Base-by-base conservation (phyloP, 53 echinoderm and acorn worm genomes). In the Echinometra lucunter region DNA sequence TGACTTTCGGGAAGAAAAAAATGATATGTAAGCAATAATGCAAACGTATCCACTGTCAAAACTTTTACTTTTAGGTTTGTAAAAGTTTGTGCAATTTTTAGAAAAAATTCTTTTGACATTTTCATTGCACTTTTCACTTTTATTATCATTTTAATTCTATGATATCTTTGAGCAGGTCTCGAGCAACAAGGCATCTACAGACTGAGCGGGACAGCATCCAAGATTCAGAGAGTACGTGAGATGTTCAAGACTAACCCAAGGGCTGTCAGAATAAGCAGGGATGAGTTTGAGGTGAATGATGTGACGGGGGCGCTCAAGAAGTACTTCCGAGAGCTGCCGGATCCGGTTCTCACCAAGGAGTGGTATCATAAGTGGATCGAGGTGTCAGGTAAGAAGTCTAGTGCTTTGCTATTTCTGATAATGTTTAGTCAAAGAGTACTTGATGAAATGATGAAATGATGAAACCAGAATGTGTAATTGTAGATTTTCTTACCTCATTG, bases 221-320 rank as follows among this genome's bases (percentile, higher is more conserved):
- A 95, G 35, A 96, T 96, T 45, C 90, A 95, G 42, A 94, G 56
- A 74, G 90, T 98, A 0, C 88, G 95, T 1, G 82, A 95, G 44
- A 57, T 92, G 88, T 98, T 96, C 88, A 88, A 28, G 53, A 95
- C 94, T 34, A 96, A 96, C 80, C 96, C 99, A 15, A 91, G 97
- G 19, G 56, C 93, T 3, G 95, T 97, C 17, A 92, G 93, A 17
- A 96, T 97, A 72, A 94, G 66, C 66, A 44, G 93, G 30, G 93
- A 95, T 15, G 95, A 96, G n/a, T 95, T 90, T 82, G 92, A 92
- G 95, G 95, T 98, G 58, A 97, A 98, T 66, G 99, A 99, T 47
- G 97, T 99, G 27, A 96, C 99, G 3, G 95, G 97, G 70, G 97
- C 99, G 23, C 95, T 99, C 88, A 99, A 99, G 95, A 98, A 97